Evolutionary conservation across 2,888 invertebrate genomes (phyloP), one percentile per base, ranked within the genome.

Genomic region (Amiota communis): DNA sequence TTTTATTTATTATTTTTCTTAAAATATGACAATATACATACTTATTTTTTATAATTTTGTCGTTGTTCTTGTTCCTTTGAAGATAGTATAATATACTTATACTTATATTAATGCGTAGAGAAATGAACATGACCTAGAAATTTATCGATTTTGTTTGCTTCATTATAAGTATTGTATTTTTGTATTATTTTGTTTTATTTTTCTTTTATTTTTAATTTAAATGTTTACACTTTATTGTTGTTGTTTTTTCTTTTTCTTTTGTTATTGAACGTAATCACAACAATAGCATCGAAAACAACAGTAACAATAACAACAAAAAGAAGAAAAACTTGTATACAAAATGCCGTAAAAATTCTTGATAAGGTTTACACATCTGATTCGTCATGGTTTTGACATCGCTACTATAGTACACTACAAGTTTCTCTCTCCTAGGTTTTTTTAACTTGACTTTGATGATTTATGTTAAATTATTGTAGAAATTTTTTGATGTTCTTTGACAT

Each of bases 41-140:
- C 6, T 36, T 36, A 4, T 36, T 36, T 36, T 36, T 36, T 36
- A 36, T 36, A 36, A 36, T 36, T 36, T 36, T 36, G 36, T 36
- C 6, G 6, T 36, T 36, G 8, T 36, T 36, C 4, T 36, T 36
- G 3, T 36, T 36, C 6, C 36, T 6, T 36, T 36, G 36, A 36
- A 36, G 36, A 36, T 4, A 36, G 2, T 36, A 36, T 36, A 6
- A 36, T 23, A n/a, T n/a, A n/a, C n/a, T n/a, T n/a, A n/a, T n/a
- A n/a, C n/a, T n/a, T n/a, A 9, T 63, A 59, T 59, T 59, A 2
- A 59, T 63, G 63, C 63, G 36, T 23, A 23, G 36, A 51, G n/a
- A 49, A 64, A 49, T 57, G 56, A 53, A 53, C 70, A 53, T 70
- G 73, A 73, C 64, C 73, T 73, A 73, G 69, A 73, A 70, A 70